phyloP scores from a whole-genome alignment of 2,797 vertebrate genomes.

The Orestias chungarensis region DNA sequence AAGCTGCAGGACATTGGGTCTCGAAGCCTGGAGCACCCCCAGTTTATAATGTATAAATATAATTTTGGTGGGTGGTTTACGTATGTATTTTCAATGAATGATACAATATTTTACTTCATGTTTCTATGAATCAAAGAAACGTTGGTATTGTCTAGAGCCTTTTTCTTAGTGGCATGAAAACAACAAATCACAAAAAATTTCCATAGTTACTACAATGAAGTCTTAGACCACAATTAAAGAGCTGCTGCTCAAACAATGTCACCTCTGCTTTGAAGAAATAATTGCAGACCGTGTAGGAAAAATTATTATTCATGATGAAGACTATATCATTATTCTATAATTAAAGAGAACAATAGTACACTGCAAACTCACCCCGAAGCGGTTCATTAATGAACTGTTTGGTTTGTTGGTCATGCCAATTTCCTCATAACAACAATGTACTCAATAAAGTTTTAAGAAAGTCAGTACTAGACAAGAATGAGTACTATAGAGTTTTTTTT shows the following conservation, averaged over 20 bases:
- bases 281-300: conserved; percentile 8
- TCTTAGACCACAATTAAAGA: not conserved
- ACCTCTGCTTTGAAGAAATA: conserved; percentile 3
- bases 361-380: not conserved
- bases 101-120: not conserved
- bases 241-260: not conserved
- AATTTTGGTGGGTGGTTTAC: too few relatives aligned
- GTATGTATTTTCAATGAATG: not conserved
- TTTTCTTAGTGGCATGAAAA: conserved; percentile 11
- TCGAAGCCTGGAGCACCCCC: not conserved
- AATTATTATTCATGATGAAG: conserved; percentile 15
- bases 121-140: conserved; percentile 13
- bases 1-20: too few relatives aligned
- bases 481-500: too few relatives aligned
- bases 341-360: not conserved
- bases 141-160: not conserved
- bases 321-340: not conserved
- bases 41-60: not conserved
- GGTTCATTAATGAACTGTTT: not conserved
- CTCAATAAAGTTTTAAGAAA: too few relatives aligned
- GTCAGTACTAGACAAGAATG: too few relatives aligned
- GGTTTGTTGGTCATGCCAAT: not conserved
- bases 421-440: too few relatives aligned
- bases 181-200: too few relatives aligned
- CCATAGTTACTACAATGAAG: not conserved